These are phyloP conservation scores for Hypercompe scribonia DNA, from an alignment of 2,888 invertebrate species.

Conservation along the genomic window DNA sequence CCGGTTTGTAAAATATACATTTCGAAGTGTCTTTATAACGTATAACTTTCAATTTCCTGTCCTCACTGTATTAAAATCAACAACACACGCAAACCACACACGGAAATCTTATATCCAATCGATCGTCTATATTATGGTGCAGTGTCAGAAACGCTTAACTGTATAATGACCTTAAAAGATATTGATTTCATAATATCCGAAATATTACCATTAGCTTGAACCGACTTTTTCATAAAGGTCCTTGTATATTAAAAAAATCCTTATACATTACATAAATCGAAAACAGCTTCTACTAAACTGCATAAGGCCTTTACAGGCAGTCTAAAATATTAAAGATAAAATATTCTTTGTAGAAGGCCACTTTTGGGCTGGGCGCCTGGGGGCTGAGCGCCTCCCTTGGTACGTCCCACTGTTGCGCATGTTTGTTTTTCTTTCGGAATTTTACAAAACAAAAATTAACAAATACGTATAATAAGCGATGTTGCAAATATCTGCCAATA, in stretches of 20 bases:
- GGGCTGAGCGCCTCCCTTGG: no score
- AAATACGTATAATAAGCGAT: neutral
- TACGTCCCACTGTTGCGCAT: no score
- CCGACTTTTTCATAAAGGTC: no score
- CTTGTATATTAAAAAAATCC: no score
- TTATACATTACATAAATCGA: no score
- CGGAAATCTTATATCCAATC: slow-evolving; percentile 13
- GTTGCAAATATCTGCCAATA: neutral
- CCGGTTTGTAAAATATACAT: slow-evolving; percentile 17
- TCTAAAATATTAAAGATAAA: no score
- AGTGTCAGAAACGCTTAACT: neutral
- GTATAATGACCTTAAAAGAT: neutral
- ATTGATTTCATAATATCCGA: no score
- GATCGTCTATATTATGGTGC: slow-evolving; percentile 11
- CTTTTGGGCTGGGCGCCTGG: no score
- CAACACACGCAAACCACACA: slow-evolving; percentile 50
- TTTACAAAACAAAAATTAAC: neutral
- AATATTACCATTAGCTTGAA: no score
- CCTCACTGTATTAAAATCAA: slow-evolving; percentile 35
- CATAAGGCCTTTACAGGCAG: no score
- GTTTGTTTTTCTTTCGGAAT: neutral
- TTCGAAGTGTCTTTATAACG: slow-evolving; percentile 16
- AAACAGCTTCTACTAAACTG: no score
- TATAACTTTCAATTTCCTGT: slow-evolving; percentile 59
- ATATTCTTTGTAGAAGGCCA: no score